Evolutionary conservation across 2,888 invertebrate genomes (phyloP).

Genomic region (Dorcus parallelipipedus): DNA sequence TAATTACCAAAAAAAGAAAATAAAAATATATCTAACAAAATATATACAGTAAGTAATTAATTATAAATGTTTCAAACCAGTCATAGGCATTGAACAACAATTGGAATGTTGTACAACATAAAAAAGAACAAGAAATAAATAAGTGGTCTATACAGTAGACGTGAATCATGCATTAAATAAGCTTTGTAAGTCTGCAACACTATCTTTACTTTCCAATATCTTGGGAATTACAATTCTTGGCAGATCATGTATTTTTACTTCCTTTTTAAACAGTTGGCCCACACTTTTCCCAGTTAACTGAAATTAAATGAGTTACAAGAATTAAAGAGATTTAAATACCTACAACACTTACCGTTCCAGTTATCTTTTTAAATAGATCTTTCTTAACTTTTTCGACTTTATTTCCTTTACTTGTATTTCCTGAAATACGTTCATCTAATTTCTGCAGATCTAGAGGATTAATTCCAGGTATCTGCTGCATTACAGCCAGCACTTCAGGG

Average conservation of each 20-base stretch:
- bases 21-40: conserved; percentile 19
- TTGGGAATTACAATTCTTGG: conserved; percentile 62
- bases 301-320: conserved; percentile 32
- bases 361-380: conserved; percentile 86
- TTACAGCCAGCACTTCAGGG: conserved; percentile 63
- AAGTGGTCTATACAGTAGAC: conserved; percentile 12
- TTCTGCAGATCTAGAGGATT: conserved; percentile 77
- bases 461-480: conserved; percentile 80
- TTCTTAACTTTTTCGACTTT: conserved; percentile 88
- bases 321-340: neutral
- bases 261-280: conserved; percentile 83
- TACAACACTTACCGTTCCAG: conserved; percentile 62
- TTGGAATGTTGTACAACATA: conserved; percentile 26
- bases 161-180: conserved; percentile 37
- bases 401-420: conserved; percentile 64
- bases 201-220: conserved; percentile 39
- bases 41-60: conserved; percentile 21
- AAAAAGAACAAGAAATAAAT: conserved; percentile 22
- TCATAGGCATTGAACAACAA: conserved; percentile 26
- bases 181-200: conserved; percentile 42
- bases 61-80: conserved; percentile 20
- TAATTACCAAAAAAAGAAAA: conserved; percentile 15
- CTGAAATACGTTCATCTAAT: conserved; percentile 78
- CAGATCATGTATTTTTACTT: conserved; percentile 80
- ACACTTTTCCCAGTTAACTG: conserved; percentile 81